Percentiles rank a stretch among this genome's conserved stretches.
phyloP scores from a whole-genome alignment of 2,888 invertebrate species.

The Lasioglossum calceatum region DNA sequence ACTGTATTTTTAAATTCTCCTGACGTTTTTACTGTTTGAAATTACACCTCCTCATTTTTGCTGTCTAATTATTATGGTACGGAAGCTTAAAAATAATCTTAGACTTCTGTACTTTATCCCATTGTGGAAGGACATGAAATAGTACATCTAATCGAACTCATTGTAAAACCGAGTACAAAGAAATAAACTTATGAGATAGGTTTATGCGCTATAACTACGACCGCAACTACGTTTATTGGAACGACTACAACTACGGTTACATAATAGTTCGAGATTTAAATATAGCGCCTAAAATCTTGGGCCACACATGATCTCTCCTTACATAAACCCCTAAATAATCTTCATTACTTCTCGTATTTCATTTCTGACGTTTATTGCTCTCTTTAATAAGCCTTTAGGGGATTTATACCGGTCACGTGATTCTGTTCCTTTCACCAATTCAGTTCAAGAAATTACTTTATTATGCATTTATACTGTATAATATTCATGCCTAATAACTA shows the following conservation, averaged over 20 bases:
- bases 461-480: neutral
- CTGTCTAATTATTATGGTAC: no score
- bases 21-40: no score
- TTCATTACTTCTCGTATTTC: constrained; percentile 24
- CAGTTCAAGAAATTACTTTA: neutral
- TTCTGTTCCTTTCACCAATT: neutral
- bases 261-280: constrained; percentile 29
- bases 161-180: neutral
- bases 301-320: constrained; percentile 7
- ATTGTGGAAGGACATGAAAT: neutral
- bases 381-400: constrained; percentile 1
- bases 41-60: no score
- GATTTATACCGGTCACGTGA: constrained; percentile 7
- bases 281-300: constrained; percentile 19
- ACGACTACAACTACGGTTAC: constrained; percentile 1
- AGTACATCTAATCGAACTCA: neutral
- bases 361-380: constrained; percentile 23
- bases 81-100: neutral
- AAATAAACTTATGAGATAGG: neutral
- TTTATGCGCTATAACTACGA: neutral
- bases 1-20: no score
- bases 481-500: neutral
- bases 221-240: neutral
- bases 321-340: constrained; percentile 12
- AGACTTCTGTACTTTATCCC: neutral